Base-by-base conservation (phyloP, 92 coral and sea anemone genomes). In the Paramuricea clavata region DNA sequence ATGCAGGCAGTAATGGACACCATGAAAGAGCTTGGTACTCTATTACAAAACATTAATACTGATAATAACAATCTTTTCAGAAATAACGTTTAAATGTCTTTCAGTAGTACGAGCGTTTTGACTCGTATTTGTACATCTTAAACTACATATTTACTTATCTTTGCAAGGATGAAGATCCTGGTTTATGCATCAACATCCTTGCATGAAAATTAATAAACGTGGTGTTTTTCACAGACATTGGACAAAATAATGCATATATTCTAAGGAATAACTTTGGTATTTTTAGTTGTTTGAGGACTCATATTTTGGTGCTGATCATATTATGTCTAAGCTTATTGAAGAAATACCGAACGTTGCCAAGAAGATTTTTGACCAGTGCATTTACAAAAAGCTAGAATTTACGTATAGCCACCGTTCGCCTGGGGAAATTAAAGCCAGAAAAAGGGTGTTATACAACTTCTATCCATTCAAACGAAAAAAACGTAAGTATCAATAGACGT, bases 231-330 rank as follows among this genome's bases (percentile, higher is more conserved):
- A 12, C 19, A 50, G 19, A 17, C 2, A 19, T 57, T 57, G 26
- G 13, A 57, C 27, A 57, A n/a, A 21, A 6, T 5, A 25, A 22
- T 7, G 31, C 31, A 54, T n/a, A 5, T 61, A 61, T 4, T 26
- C 59, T 3, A 3, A 50, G 59, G 59, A 21, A 22, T 21, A 4
- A 6, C n/a, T 6, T 61, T 27, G 15, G n/a, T 21, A 6, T 16
- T 77, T 77, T 77, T 15, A 77, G 82, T 23, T 77, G 35, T 31
- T 77, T 33, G 82, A 77, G 28, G 69, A 77, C 23, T 77, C 82
- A 13, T 42, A 54, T 27, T 77, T 77, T 33, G 72, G 72, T 33
- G 69, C 83, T 60, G 72, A 39, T 21, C 54, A 44, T 36, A 62
- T 78, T 13, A 78, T 78, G 83, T 16, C 83, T 57, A 57, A 78